Evolutionary conservation across 2,888 invertebrate species (phyloP).

Genomic region (Auanema sp.): DNA sequence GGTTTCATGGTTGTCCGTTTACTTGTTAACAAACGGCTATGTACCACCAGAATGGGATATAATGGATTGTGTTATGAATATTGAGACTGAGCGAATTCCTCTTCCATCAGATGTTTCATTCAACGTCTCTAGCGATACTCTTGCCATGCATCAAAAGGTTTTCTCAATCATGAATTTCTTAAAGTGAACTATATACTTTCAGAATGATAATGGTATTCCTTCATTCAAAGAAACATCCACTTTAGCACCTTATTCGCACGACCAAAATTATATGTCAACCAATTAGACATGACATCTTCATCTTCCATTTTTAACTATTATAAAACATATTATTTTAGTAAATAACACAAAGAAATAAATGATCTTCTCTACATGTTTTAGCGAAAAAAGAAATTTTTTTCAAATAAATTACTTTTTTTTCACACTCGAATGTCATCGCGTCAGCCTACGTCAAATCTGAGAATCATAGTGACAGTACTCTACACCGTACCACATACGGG

Average conservation of each 20-base stretch:
- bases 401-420: no score
- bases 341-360: no score
- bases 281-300: no score
- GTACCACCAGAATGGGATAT: constrained; percentile 57
- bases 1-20: constrained; percentile 46
- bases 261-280: constrained; percentile 23
- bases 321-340: no score
- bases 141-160: constrained; percentile 35
- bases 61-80: constrained; percentile 61
- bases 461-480: no score
- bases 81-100: constrained; percentile 55
- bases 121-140: constrained; percentile 50
- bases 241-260: constrained; percentile 19
- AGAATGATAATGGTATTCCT: constrained; percentile 12
- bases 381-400: no score
- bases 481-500: no score
- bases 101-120: constrained; percentile 60
- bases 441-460: no score
- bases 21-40: constrained; percentile 50
- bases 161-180: background rate
- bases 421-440: no score
- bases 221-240: constrained; percentile 18
- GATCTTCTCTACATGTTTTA: no score
- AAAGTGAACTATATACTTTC: constrained; percentile 3
- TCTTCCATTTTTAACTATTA: background rate